Base-by-base conservation (phyloP, 2,113 vertebrate genomes). In the Ivindomyrus marchei region DNA sequence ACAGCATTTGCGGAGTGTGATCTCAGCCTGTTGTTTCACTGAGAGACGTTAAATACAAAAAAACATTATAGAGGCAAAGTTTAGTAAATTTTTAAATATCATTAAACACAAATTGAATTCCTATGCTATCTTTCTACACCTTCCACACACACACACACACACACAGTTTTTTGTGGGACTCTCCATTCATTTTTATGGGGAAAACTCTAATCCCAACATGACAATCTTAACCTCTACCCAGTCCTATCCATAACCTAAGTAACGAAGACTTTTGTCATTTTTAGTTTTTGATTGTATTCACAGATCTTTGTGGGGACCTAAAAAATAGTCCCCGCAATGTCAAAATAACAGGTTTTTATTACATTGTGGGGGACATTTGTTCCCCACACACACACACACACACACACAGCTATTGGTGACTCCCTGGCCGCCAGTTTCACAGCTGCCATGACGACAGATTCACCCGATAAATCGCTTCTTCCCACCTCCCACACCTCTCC, bases 321-420 rank as follows among this genome's bases (percentile, higher is more conserved):
- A 53, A 19, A 19, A 53, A 19, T 4, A 53, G 52, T 53, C 17
- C 15, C 52, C 52, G 1, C 52, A 53, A 53, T 17, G 52, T 53
- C 52, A 19, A 52, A 52, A 21, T 21, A 53, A 53, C 52, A 53
- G 52, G 17, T 53, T 53, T 53, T 50, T 53, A 21, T 53, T 53
- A 53, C 52, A 53, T 53, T 21, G 17, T 53, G 52, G 17, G 17
- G 52, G 17, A 21, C 4, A 21, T 53, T 2, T 53, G 17, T 53
- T 15, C 11, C 11, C 80, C 21, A 39, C 52, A 52, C 50, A 36
- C 50, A 45, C 86, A 88, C 86, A 58, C 50, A 52, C 31, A 52
- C 21, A 87, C 45, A 52, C 21, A 87, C 45, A 62, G 94, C 93
- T 93, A 92, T 92, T 91, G 91, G 89, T 49, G 88, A 88, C 92